Evolutionary conservation across 2,888 invertebrate genomes (phyloP), one percentile per base, ranked within the genome.

Genomic region (Agrotis clavis): DNA sequence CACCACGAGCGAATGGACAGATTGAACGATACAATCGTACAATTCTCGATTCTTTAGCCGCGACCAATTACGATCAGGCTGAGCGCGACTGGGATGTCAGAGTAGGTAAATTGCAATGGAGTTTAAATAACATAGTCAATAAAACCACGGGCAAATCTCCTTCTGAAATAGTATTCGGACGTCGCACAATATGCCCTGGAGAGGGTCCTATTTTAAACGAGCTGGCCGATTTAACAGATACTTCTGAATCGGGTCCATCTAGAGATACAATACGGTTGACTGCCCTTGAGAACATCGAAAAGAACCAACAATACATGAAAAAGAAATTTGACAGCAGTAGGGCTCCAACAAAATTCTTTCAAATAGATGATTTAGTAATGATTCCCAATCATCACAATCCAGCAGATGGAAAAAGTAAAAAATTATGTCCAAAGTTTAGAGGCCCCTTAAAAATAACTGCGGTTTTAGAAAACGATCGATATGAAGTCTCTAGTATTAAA

Each of bases 21-120:
- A 41, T 67, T 53, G 71, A 71, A 54, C 13, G 71, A 5, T 71
- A 71, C 18, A 71, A 71, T 53, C 50, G 65, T 25, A 65, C 71
- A 25, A 25, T 25, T 25, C 25, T 25, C 25, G 25, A 25, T 25
- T 25, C 25, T 25, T 25, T 25, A 25, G 45, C 51, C 14, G 13
- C 70, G 57, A 59, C 45, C 45, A 25, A 59, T 35, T 50, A n/a
- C 6, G 35, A 30, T 59, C 13, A 16, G 30, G 18, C 19, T 35
- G 62, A 68, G 16, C 18, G 7, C n/a, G 47, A 62, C n/a, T 68
- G 62, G 68, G 62, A 62, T 25, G 16, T 19, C 6, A 19, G 45
- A 21, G 11, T 64, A 9, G 56, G 56, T 7, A 53, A 69, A 25
- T 9, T 69, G 13, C 63, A 69, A 35, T 54, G 47, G n/a, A 56